Evolutionary conservation across 2,888 invertebrate species (phyloP).

Genomic region (Acleris emargana): DNA sequence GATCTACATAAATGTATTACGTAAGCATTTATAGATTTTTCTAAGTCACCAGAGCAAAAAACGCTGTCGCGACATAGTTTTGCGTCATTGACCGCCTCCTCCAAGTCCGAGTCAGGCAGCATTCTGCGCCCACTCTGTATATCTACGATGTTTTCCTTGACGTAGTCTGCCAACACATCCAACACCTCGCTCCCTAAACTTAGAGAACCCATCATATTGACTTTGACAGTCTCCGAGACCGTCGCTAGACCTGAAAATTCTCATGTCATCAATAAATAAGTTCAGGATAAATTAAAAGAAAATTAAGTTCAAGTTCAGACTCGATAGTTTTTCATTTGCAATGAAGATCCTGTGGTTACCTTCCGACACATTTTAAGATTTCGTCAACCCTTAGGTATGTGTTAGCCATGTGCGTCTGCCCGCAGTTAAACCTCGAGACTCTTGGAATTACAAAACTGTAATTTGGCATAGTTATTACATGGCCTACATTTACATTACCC

Average conservation of each 20-base stretch:
- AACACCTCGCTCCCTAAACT: slow-evolving; percentile 65
- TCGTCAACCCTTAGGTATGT: too few species aligned
- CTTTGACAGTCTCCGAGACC: slow-evolving; percentile 52
- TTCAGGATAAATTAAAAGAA: too few species aligned
- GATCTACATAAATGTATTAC: slow-evolving; percentile 52
- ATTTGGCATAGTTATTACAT: too few species aligned
- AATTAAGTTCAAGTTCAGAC: too few species aligned
- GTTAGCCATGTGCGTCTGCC: too few species aligned
- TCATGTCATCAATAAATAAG: too few species aligned
- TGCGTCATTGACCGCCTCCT: slow-evolving; percentile 46
- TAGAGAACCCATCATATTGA: slow-evolving; percentile 65
- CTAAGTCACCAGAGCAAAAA: slow-evolving; percentile 51
- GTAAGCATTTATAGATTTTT: slow-evolving; percentile 58
- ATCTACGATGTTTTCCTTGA: slow-evolving; percentile 39
- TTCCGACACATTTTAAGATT: too few species aligned
- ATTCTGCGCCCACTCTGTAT: slow-evolving; percentile 46
- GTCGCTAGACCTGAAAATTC: not conserved
- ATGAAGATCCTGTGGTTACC: too few species aligned
- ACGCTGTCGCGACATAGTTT: slow-evolving; percentile 54
- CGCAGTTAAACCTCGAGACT: too few species aligned
- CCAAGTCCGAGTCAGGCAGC: slow-evolving; percentile 11
- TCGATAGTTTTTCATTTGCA: too few species aligned
- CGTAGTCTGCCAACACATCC: slow-evolving; percentile 52
- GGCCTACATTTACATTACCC: too few species aligned
- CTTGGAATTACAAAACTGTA: too few species aligned